Conservation (phyloP, 2,113 vertebrate genomes). For the Eidolon helvum region DNA sequence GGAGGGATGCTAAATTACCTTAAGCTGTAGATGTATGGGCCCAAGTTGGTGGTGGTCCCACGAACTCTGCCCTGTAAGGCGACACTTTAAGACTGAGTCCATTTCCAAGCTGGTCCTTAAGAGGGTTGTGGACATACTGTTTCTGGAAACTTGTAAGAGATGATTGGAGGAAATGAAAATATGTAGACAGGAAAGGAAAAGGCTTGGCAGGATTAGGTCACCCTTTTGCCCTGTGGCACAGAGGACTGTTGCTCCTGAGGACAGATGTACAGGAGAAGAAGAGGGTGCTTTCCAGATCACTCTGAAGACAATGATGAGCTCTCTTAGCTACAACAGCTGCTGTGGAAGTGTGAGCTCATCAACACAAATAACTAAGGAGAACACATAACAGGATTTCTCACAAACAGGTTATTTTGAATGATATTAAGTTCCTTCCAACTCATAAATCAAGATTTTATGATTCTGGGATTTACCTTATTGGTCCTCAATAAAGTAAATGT, state of each 20-base stretch:
- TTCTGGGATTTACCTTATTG: constrained; percentile 30
- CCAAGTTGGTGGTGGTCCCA: not conserved
- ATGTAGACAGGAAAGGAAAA: not conserved
- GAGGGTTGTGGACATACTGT: not conserved
- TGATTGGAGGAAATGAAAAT: not conserved
- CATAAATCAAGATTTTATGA: constrained; percentile 27
- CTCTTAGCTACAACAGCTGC: not conserved
- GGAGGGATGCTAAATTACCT: not conserved
- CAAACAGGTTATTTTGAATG: not conserved
- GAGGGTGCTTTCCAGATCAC: not conserved
- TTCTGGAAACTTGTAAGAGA: constrained; percentile 9
- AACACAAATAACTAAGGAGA: not conserved
- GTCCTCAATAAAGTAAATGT: not conserved
- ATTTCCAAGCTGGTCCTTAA: constrained; percentile 11
- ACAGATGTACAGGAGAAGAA: not conserved
- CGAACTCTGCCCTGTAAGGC: not conserved
- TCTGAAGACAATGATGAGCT: not conserved
- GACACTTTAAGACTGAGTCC: not conserved
- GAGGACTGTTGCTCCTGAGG: not conserved
- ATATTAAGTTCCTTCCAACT: not conserved
- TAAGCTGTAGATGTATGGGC: not conserved
- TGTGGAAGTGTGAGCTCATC: not conserved
- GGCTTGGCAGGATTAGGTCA: not conserved
- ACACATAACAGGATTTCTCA: not conserved
- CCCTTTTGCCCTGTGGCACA: not conserved